phyloP scores from a whole-genome alignment of 1,140 invertebrate genomes.

The Chrysomallon squamiferum region DNA sequence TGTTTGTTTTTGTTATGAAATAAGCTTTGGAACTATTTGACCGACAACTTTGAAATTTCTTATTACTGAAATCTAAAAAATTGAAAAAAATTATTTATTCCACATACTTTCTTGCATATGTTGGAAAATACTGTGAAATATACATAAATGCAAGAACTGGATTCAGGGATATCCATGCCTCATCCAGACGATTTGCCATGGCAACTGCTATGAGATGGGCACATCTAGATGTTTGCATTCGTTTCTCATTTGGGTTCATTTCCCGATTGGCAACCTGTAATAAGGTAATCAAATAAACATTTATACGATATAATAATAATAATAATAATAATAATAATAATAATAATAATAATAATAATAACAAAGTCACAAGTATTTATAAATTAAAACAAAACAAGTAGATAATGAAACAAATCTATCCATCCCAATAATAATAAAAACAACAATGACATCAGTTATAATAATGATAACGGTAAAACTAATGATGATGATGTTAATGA shows the following conservation, averaged over 20 bases:
- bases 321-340: not conserved
- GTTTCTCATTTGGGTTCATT: slow-evolving; percentile 42
- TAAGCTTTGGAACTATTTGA: too few species aligned
- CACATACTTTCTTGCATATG: slow-evolving; percentile 28
- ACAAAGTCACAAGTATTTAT: not conserved
- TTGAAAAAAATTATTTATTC: too few species aligned
- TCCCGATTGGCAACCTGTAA: slow-evolving; percentile 21
- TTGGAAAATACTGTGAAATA: slow-evolving; percentile 71
- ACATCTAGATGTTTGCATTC: slow-evolving; percentile 77
- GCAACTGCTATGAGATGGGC: slow-evolving; percentile 76
- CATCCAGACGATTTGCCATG: slow-evolving; percentile 77
- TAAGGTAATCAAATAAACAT: not conserved
- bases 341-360: not conserved
- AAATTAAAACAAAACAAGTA: not conserved
- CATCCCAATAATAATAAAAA: not conserved
- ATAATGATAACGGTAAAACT: not conserved
- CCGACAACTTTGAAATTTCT: too few species aligned
- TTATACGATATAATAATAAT: not conserved
- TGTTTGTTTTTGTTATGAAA: too few species aligned
- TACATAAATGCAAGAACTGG: slow-evolving; percentile 73
- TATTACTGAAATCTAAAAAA: too few species aligned
- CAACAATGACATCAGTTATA: not conserved
- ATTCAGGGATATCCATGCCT: slow-evolving; percentile 79
- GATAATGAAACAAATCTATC: not conserved
- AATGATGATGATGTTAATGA: not conserved